phyloP scores from a whole-genome alignment of 2,888 invertebrate species.

The Hipparchia semele region DNA sequence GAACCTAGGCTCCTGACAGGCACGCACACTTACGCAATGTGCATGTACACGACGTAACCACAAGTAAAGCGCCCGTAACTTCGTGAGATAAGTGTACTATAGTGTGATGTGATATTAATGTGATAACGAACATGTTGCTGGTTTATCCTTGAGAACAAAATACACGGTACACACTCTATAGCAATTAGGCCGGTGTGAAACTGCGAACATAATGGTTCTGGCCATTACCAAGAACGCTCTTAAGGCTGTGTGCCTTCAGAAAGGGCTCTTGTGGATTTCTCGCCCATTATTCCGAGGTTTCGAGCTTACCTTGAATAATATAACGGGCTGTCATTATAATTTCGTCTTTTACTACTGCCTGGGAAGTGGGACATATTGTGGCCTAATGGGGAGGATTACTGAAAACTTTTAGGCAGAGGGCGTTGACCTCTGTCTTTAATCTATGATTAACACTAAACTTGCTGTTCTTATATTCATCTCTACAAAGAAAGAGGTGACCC shows the following conservation, averaged over 20 bases:
- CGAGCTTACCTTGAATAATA: conserved; percentile 14
- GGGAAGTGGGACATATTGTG: background rate
- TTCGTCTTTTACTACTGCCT: background rate
- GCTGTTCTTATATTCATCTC: too few species aligned
- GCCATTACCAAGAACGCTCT: conserved; percentile 16
- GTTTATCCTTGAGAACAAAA: background rate
- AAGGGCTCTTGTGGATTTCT: conserved; percentile 17
- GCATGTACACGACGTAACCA: too few species aligned
- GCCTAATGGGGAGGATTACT: background rate
- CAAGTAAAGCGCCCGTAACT: too few species aligned
- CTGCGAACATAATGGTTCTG: conserved; percentile 9
- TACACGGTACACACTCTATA: background rate
- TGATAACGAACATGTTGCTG: background rate
- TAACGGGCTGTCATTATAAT: conserved; percentile 4
- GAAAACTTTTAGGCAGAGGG: too few species aligned
- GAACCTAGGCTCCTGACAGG: too few species aligned
- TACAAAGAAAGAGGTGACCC: too few species aligned
- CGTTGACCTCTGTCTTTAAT: too few species aligned
- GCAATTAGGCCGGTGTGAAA: conserved; percentile 12
- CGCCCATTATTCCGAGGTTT: conserved; percentile 17
- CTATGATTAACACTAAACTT: too few species aligned
- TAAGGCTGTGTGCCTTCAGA: conserved; percentile 6
- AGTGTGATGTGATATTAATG: too few species aligned
- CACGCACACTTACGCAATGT: too few species aligned
- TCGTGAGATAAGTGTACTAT: too few species aligned